phyloP scores from a whole-genome alignment of 1,140 invertebrate genomes.

The Cydia splendana region DNA sequence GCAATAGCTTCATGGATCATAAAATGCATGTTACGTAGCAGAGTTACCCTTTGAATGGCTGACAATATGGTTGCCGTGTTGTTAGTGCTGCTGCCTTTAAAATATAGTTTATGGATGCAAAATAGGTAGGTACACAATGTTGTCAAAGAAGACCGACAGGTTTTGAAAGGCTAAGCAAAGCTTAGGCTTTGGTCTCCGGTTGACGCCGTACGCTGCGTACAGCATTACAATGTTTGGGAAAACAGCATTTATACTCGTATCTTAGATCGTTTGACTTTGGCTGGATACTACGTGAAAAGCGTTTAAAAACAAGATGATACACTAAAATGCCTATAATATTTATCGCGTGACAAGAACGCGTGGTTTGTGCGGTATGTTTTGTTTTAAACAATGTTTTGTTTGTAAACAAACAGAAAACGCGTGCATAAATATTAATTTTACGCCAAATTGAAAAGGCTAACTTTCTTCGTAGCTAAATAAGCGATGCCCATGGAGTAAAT shows the following conservation, averaged over 20 bases:
- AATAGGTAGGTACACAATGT: neutral
- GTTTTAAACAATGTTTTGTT: neutral
- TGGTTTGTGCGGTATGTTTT: neutral
- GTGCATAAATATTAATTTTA: constrained; percentile 27
- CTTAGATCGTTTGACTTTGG: too few relatives aligned
- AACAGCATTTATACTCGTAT: too few relatives aligned
- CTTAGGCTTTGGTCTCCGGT: neutral
- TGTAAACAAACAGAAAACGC: constrained; percentile 8
- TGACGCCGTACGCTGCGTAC: too few relatives aligned
- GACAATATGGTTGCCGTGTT: neutral
- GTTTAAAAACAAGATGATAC: too few relatives aligned
- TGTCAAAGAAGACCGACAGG: neutral
- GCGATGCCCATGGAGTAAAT: neutral
- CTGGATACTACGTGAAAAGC: too few relatives aligned
- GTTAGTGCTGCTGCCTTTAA: constrained; percentile 1
- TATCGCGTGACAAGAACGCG: neutral
- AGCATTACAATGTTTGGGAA: too few relatives aligned
- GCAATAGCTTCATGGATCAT: neutral
- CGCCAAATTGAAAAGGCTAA: constrained; percentile 29
- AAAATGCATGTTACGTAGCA: neutral
- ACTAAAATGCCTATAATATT: neutral
- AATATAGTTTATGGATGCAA: neutral
- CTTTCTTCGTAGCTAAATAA: constrained; percentile 22
- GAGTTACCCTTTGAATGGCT: constrained; percentile 3
- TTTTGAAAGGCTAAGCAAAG: neutral